These are phyloP conservation scores for Bombus confusus DNA, from an alignment of 1,140 invertebrate genomes.

Conservation along the genomic window DNA sequence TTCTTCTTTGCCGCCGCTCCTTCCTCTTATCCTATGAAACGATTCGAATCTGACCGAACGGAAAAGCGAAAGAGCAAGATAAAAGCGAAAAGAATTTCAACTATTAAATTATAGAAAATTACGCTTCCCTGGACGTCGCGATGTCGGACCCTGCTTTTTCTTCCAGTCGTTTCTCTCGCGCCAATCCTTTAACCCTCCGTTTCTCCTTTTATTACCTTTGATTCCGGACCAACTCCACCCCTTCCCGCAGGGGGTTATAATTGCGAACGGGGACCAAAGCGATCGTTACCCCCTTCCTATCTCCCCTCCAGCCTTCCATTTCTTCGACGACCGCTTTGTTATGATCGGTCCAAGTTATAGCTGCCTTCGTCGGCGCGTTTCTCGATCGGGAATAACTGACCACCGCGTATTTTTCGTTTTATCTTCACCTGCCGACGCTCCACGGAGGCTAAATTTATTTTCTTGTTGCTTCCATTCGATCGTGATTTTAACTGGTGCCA, in stretches of 20 bases:
- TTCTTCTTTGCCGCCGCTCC: neutral
- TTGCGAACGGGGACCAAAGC: conserved; percentile 41
- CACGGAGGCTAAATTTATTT: neutral
- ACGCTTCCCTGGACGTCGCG: conserved; percentile 25
- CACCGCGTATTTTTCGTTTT: neutral
- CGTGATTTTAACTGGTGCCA: neutral
- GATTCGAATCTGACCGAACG: conserved; percentile 3
- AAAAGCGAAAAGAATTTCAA: conserved; percentile 51
- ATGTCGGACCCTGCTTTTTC: conserved; percentile 41
- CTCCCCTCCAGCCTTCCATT: neutral
- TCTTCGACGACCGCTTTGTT: conserved; percentile 50
- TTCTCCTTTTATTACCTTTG: conserved; percentile 58
- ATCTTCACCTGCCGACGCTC: neutral
- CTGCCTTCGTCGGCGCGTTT: conserved; percentile 37
- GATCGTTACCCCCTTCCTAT: conserved; percentile 32
- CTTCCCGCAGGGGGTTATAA: conserved; percentile 49
- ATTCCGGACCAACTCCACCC: conserved; percentile 21
- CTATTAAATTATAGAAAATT: conserved; percentile 67
- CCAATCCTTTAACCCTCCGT: conserved; percentile 46
- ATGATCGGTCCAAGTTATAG: conserved; percentile 52
- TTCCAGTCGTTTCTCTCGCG: conserved; percentile 36
- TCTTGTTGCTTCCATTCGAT: neutral
- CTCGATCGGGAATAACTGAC: conserved; percentile 19
- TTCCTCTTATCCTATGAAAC: neutral
- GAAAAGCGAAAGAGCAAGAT: neutral